Evolutionary conservation across 2,888 invertebrate species (phyloP), one percentile per base, ranked within the genome.

Genomic region (Mylabris sibirica): DNA sequence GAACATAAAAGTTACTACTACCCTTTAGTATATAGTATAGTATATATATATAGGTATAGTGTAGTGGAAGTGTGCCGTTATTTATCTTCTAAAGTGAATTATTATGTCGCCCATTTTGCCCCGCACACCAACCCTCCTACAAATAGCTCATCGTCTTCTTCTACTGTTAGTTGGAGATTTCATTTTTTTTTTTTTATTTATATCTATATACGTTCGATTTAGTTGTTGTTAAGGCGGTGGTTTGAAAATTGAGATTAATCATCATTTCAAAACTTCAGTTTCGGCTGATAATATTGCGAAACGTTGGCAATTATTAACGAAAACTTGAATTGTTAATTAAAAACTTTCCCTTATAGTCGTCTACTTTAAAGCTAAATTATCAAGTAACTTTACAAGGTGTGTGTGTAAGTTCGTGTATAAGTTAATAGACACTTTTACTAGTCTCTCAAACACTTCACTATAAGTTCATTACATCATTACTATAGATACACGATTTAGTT

Each of bases 1-100:
- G 67, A 67, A 61, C 70, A 64, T 67, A 65, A 67, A 70, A 70
- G 65, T 70, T 65, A 63, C 30, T 64, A 53, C 70, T n/a, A n/a
- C 65, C 62, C 59, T 26, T 17, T 30, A 30, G 30, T 49, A 17
- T 11, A 57, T 24, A n/a, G n/a, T n/a, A n/a, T n/a, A n/a, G n/a
- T n/a, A n/a, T n/a, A n/a, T n/a, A n/a, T n/a, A n/a, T n/a, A n/a
- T n/a, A n/a, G n/a, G n/a, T n/a, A 57, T 24, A 24, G 57, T 53
- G 24, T 20, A 22, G 22, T 6, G 3, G 22, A 53, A 49, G 49
- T 49, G 49, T 49, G 20, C 8, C 8, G 57, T 57, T 57, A 57
- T 57, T 57, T 57, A 57, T 57, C 24, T 57, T 24, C 12, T 20
- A 24, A 57, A 57, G 57, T 57, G 57, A 57, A 22, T 57, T 57